Evolutionary conservation across 2,888 invertebrate species (phyloP).

Genomic region (Temnothorax rugatulus): DNA sequence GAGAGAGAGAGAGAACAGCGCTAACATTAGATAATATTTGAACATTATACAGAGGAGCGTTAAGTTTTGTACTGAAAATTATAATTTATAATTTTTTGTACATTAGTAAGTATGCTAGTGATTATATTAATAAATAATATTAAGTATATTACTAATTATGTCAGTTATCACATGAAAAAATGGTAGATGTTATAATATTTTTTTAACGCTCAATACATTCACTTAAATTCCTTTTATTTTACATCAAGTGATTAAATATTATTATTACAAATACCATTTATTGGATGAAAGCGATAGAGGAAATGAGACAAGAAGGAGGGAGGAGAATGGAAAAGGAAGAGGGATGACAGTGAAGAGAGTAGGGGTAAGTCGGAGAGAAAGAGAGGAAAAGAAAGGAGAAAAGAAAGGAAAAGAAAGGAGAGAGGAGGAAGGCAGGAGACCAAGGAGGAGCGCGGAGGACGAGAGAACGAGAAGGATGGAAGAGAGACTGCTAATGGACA

Average conservation of each 20-base stretch:
- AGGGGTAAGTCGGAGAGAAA: too few species aligned
- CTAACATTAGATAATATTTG: conserved; percentile 11
- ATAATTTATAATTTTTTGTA: background rate
- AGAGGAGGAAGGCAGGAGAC: too few species aligned
- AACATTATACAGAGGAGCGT: background rate
- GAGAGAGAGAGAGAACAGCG: too few species aligned
- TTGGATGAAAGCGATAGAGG: too few species aligned
- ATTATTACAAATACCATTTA: background rate
- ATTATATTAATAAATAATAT: background rate
- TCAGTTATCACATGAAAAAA: background rate
- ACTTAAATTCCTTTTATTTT: background rate
- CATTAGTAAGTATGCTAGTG: background rate
- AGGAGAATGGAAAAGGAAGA: too few species aligned
- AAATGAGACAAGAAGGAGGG: too few species aligned
- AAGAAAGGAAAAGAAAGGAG: too few species aligned
- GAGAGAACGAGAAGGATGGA: too few species aligned
- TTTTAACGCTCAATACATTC: background rate
- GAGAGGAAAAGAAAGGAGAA: too few species aligned
- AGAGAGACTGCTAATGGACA: too few species aligned
- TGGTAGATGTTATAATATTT: background rate
- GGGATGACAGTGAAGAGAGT: too few species aligned
- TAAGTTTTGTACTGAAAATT: background rate
- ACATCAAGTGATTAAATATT: background rate
- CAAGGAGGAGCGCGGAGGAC: too few species aligned
- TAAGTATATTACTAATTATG: background rate